Conservation (phyloP, 2,888 invertebrate genomes). For the Drosophila eohydei region DNA sequence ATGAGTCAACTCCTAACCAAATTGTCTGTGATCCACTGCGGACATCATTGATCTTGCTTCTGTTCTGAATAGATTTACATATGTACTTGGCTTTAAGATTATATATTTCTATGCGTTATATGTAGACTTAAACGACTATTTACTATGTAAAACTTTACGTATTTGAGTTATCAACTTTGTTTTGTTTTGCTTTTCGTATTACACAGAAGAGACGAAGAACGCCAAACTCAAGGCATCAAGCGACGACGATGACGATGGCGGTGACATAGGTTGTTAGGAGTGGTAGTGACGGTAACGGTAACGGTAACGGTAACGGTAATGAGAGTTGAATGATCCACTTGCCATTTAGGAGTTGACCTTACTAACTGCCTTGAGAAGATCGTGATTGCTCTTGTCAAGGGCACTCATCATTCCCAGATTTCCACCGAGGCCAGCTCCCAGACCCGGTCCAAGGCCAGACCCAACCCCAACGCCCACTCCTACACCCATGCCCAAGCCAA, state of each 20-base stretch:
- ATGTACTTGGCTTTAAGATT: slow-evolving; percentile 23
- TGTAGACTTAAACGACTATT: slow-evolving; percentile 80
- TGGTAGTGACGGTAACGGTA: slow-evolving; percentile 43
- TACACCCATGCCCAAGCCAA: slow-evolving; percentile 85
- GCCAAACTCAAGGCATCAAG: slow-evolving; percentile 59
- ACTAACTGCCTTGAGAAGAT: slow-evolving; percentile 85
- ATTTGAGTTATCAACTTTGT: slow-evolving; percentile 81
- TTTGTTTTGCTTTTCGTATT: slow-evolving; percentile 50
- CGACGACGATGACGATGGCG: slow-evolving; percentile 38
- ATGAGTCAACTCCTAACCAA: slow-evolving; percentile 1
- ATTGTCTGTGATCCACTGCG: slow-evolving; percentile 29
- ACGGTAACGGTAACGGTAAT: slow-evolving; percentile 31
- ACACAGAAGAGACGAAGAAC: slow-evolving; percentile 63
- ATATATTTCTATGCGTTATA: slow-evolving; percentile 43
- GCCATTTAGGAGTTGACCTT: slow-evolving; percentile 85
- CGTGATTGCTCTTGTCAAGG: slow-evolving; percentile 85
- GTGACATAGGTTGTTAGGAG: slow-evolving; percentile 9
- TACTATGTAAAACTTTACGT: slow-evolving; percentile 83
- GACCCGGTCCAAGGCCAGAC: slow-evolving; percentile 80
- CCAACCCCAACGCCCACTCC: slow-evolving; percentile 73
- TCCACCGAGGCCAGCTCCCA: slow-evolving; percentile 83
- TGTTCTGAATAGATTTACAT: slow-evolving; percentile 27
- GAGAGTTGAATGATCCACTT: slow-evolving; percentile 17
- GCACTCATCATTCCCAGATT: slow-evolving; percentile 85
- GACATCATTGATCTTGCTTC: slow-evolving; percentile 32